Evolutionary conservation across 2,797 vertebrate genomes (phyloP).

Genomic region (Scyliorhinus canicula): DNA sequence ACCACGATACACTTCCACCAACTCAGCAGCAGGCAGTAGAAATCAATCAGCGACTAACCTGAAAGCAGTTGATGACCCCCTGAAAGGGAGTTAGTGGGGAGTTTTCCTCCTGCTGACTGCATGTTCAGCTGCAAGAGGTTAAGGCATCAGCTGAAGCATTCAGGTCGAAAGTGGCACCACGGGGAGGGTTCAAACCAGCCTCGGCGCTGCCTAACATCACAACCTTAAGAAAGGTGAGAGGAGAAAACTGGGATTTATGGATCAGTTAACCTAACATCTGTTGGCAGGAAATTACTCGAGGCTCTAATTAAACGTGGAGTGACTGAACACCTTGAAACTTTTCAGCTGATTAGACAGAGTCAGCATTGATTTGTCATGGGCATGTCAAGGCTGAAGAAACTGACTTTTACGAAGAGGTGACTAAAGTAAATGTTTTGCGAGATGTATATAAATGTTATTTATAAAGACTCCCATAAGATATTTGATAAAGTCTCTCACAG

Average conservation of each 20-base stretch:
- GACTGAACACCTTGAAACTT: neutral
- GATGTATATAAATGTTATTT: too few relatives aligned
- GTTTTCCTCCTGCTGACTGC: neutral
- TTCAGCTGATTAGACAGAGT: neutral
- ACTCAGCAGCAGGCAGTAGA: neutral
- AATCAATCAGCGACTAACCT: neutral
- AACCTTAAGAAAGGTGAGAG: neutral
- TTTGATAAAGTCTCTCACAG: neutral
- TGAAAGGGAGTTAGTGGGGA: neutral
- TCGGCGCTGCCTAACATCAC: neutral
- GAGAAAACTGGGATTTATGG: neutral
- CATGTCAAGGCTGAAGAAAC: neutral
- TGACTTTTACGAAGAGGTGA: neutral
- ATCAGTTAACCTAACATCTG: neutral
- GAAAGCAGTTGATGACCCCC: neutral
- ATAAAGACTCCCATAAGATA: neutral
- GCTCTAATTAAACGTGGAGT: neutral
- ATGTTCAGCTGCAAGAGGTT: neutral
- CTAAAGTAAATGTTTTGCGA: neutral
- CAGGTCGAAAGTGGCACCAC: neutral
- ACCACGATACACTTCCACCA: neutral
- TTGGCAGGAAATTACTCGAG: neutral
- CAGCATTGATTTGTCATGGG: neutral
- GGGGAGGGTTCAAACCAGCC: too few relatives aligned
- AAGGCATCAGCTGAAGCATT: neutral